Evolutionary conservation across 2,888 invertebrate genomes (phyloP).

Genomic region (Xylota segnis): DNA sequence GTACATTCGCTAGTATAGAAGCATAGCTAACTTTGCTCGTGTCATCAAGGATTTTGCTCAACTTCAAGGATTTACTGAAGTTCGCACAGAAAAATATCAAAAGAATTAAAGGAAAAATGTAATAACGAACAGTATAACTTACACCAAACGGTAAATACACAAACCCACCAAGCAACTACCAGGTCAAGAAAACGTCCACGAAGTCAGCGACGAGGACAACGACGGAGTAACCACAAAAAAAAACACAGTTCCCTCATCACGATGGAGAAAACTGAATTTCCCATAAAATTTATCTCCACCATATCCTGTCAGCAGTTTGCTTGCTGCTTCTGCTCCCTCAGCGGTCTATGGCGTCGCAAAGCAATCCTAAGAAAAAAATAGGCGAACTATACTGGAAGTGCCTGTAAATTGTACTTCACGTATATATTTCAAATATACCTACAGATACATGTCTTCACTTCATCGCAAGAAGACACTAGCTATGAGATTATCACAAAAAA

Average conservation of each 20-base stretch:
- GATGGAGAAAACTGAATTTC: slow-evolving; percentile 18
- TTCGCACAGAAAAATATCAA: neutral
- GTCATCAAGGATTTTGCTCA: neutral
- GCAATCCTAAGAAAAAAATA: slow-evolving; percentile 7
- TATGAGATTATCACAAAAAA: slow-evolving; percentile 39
- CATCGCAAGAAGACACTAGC: slow-evolving; percentile 11
- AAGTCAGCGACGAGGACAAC: slow-evolving; percentile 19
- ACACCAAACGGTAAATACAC: neutral
- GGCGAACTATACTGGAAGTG: slow-evolving; percentile 16
- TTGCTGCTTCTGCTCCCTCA: slow-evolving; percentile 9
- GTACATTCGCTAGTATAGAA: too few species aligned
- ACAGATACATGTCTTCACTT: slow-evolving; percentile 3
- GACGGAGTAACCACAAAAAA: neutral
- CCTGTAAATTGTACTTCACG: slow-evolving; percentile 23
- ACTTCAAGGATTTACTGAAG: neutral
- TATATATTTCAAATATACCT: slow-evolving; percentile 1
- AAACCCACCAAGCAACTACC: neutral
- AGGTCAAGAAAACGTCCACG: slow-evolving; percentile 14
- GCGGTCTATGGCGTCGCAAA: slow-evolving; percentile 13
- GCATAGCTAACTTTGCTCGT: too few species aligned
- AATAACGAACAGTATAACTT: slow-evolving; percentile 27
- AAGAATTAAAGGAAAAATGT: neutral
- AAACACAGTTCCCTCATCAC: slow-evolving; percentile 4
- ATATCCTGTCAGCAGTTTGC: slow-evolving; percentile 43
- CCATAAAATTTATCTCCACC: slow-evolving; percentile 40